Percentiles rank a stretch among this genome's conserved stretches.
These are phyloP conservation scores for Acipenser transmontanus DNA, from an alignment of 2,797 vertebrate species.

Conservation along the genomic window DNA sequence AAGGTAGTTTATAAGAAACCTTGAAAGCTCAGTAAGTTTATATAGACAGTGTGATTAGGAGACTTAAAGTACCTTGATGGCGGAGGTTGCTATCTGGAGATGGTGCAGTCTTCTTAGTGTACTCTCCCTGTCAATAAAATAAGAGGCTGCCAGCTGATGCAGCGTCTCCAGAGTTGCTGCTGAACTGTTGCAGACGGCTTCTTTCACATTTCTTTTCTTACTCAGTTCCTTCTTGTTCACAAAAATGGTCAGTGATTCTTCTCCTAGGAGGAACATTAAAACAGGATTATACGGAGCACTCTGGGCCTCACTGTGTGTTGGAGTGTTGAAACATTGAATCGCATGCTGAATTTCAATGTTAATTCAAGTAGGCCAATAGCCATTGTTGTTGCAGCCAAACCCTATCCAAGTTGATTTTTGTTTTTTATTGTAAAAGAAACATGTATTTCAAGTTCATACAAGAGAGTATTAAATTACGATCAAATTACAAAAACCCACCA, in stretches of 20 bases:
- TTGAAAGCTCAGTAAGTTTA: not conserved
- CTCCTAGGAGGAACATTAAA: constrained; percentile 44
- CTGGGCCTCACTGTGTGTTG: not conserved
- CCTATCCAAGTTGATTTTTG: not conserved
- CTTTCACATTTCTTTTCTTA: constrained; percentile 30
- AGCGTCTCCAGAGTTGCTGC: constrained; percentile 64
- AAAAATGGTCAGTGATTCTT: constrained; percentile 72
- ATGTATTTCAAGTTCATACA: no score
- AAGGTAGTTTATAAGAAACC: not conserved
- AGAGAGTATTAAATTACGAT: no score
- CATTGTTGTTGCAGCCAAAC: not conserved
- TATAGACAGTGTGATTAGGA: not conserved
- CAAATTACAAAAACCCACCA: no score
- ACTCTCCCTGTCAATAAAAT: constrained; percentile 72
- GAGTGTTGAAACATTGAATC: not conserved
- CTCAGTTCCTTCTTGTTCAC: constrained; percentile 69
- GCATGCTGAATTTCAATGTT: not conserved
- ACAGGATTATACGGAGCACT: not conserved
- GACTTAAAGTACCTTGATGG: constrained; percentile 60
- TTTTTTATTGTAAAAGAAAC: no score
- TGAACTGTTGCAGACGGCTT: constrained; percentile 45
- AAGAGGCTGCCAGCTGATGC: constrained; percentile 72
- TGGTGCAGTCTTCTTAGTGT: constrained; percentile 65
- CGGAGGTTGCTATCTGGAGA: constrained; percentile 68
- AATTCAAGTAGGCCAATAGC: not conserved